These are phyloP conservation scores for Cetoscarus ocellatus DNA, from an alignment of 2,797 vertebrate species.

Conservation along the genomic window DNA sequence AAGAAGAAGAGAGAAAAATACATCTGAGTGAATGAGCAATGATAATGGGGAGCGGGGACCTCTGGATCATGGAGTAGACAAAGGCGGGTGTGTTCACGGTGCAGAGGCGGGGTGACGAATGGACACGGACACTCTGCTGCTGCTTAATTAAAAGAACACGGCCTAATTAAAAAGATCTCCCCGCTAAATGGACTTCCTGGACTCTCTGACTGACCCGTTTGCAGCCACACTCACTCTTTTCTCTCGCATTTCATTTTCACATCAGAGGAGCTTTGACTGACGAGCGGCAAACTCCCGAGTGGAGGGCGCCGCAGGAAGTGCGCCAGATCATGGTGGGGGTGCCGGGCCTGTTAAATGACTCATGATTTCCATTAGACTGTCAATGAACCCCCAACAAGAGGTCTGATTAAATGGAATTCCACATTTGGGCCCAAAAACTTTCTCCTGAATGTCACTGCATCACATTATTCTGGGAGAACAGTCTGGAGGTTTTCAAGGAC, in stretches of 20 bases:
- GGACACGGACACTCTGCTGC: conserved; percentile 72
- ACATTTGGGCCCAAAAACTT: conserved; percentile 3
- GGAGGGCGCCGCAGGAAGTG: conserved; percentile 21
- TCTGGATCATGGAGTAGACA: conserved; percentile 61
- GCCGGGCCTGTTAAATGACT: conserved; percentile 40
- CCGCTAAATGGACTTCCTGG: conserved; percentile 54
- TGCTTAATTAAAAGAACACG: conserved; percentile 82
- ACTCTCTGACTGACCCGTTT: conserved; percentile 62
- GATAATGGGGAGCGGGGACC: conserved; percentile 63
- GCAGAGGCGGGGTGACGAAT: conserved; percentile 60
- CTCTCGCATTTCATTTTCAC: conserved; percentile 51
- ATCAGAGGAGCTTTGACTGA: conserved; percentile 45
- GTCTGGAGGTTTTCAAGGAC: background rate
- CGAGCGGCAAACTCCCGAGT: conserved; percentile 12
- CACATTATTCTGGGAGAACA: background rate
- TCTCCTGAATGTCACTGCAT: background rate
- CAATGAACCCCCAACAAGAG: conserved; percentile 37
- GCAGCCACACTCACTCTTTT: conserved; percentile 18
- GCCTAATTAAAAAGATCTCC: conserved; percentile 76
- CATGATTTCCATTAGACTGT: conserved; percentile 43
- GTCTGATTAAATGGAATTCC: conserved; percentile 37
- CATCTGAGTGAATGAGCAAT: conserved; percentile 67
- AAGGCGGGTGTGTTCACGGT: conserved; percentile 56
- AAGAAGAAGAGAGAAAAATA: conserved; percentile 48
- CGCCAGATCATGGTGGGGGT: conserved; percentile 25